Evolutionary conservation across 2,113 vertebrate genomes (phyloP), one percentile per base, ranked within the genome.

Genomic region (Jacana jacana): DNA sequence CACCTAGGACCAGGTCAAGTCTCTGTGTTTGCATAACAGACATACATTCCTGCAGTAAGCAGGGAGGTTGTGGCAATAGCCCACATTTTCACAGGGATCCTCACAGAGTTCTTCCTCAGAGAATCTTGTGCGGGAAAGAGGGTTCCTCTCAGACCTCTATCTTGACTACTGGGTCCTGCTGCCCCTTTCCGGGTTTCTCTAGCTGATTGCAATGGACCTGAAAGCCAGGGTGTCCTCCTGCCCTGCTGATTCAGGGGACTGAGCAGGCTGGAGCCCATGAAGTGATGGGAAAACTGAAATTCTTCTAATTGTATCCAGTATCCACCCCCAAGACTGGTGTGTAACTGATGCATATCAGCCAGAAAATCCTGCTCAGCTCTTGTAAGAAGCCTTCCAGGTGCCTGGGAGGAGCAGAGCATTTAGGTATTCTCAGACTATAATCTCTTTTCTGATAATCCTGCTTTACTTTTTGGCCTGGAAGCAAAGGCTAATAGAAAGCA

Each of bases 341-440:
- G 89, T 51, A 86, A 80, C 46, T 88, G 85, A 91, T 93, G 82
- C 58, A 7, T 81, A 90, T 81, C 90, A 81, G 90, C 82, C 82
- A 93, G 90, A 91, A 96, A 95, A 93, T 88, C 79, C 93, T 86
- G 82, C 82, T 90, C 48, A 81, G 86, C 72, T 57, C 49, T 94
- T 90, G 17, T 2, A 0, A 91, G 71, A 49, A 95, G 76, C 30
- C 68, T 86, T 83, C 71, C 3, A 2, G 55, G 49, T 84, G 49
- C 73, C 88, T 86, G 80, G 93, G 88, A 94, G 86, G 77, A 91
- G 73, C 61, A 69, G 52, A 65, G 40, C 52, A 42, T 44, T 88
- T 91, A 83, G 88, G 52, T 63, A 71, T 84, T 83, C 93, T 79
- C 88, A 86, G 78, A 78, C 46, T 86, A 19, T 93, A 91, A 94